Conservation (phyloP, 2,888 invertebrate genomes). For the Heliconius erato region DNA sequence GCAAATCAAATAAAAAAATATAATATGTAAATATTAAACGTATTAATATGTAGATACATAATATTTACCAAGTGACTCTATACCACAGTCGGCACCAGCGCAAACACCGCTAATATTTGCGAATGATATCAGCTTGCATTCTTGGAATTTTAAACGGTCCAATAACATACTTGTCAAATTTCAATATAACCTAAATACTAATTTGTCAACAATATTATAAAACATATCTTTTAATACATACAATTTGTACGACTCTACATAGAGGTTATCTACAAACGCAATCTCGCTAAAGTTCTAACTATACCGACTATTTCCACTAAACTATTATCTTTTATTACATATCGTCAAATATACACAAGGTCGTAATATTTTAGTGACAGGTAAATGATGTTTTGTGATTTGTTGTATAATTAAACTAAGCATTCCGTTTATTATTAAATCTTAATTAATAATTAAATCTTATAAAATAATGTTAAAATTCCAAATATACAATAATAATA, state of each 20-base stretch:
- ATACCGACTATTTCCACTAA: constrained; percentile 18
- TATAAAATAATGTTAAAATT: neutral
- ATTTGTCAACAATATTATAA: constrained; percentile 5
- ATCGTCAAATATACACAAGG: neutral
- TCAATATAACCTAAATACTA: constrained; percentile 27
- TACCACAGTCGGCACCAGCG: constrained; percentile 9
- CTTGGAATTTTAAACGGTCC: constrained; percentile 20
- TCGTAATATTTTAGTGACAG: neutral
- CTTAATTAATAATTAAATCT: neutral
- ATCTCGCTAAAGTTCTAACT: neutral
- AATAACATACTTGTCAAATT: constrained; percentile 29
- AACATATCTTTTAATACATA: constrained; percentile 9
- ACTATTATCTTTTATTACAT: constrained; percentile 17
- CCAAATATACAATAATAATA: neutral
- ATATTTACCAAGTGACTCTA: constrained; percentile 4
- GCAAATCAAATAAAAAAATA: constrained; percentile 2
- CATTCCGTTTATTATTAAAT: neutral
- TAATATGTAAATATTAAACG: neutral
- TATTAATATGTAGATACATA: neutral
- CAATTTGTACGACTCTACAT: neutral
- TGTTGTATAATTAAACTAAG: neutral
- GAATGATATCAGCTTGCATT: constrained; percentile 29
- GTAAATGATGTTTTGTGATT: neutral
- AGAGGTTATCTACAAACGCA: constrained; percentile 3
- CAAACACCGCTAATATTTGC: constrained; percentile 25